Base-by-base conservation (phyloP, 2,888 invertebrate species). In the Plebejus anna region DNA sequence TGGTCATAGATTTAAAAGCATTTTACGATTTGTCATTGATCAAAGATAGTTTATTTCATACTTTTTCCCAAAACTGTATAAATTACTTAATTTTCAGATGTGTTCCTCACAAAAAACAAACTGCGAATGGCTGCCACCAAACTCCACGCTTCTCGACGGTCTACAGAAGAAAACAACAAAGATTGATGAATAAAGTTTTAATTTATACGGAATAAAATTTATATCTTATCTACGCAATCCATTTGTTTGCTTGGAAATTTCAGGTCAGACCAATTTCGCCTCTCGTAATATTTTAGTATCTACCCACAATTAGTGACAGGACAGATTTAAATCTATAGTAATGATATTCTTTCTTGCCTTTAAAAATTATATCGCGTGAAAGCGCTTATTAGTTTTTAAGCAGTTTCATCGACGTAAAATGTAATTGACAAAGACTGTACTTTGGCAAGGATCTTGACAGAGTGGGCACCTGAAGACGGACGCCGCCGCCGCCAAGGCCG, bases 31-130 rank as follows among this genome's bases (percentile, higher is more conserved):
- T 47, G 47, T 47, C 9, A 2, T 47, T 9, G 9, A 47, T 47
- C 9, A 47, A 47, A 2, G 0, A 9, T 47, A 42, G 42, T 42
- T 42, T 42, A 47, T 47, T 47, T 47, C 47, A 11, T 11, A 47
- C 47, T 11, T 47, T 9, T 47, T 9, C 47, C 47, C 2, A 9
- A 9, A 47, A 47, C 47, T 47, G 9, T 47, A 47, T 47, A 32
- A 32, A 32, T 42, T 11, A 47, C 11, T 5, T 28, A 36, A 59
- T 71, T 76, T 76, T 4, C 76, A 76, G 76, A 32, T 76, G 4
- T 76, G 76, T 5, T 76, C 76, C 36, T 76, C 76, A 55, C 71
- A 59, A 42, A 76, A 76, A 59, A 76, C 47, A 9, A 76, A 76
- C 57, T 76, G 76, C 42, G 76, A 76, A 57, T 76, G 71, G 71